Evolutionary conservation across 1,140 invertebrate genomes (phyloP), one percentile per base, ranked within the genome.

Genomic region (Heliconius eleuchia): DNA sequence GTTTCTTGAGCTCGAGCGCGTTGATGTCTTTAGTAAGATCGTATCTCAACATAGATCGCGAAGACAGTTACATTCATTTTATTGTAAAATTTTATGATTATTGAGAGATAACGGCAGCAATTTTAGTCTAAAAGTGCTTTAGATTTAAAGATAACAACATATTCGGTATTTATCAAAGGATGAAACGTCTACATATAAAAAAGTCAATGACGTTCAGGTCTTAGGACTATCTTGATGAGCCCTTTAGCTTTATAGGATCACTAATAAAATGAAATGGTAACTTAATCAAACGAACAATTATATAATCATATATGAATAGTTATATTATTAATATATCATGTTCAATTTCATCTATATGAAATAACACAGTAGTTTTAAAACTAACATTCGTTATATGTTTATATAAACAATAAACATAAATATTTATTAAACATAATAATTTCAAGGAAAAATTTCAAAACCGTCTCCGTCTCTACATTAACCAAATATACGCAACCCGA

Each of bases 1-100:
- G 60, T 30, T 66, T 57, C 55, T 66, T 30, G 11, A 11, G 60
- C 46, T 75, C 60, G 66, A 74, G 46, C 78, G 78, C 78, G 78
- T 80, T 80, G 78, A 80, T 72, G 78, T 80, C 78, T 80, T 80
- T 74, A 72, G 46, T 80, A 72, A 66, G 60, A 66, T 66, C 60
- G 23, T 60, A 77, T 71, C 75, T 71, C 27, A 66, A 30, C 27
- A 66, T 30, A 30, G 27, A 66, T 66, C 9, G 60, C 4, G 60
- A 57, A 57, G 60, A 66, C 11, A 13, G 60, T 66, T 66, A 66
- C 60, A 66, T 66, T 66, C 23, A 66, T 66, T 66, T 66, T 66
- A 66, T 66, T 66, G 60, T 66, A 27, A 66, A 60, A 30, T n/a
- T 66, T 66, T 66, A 66, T 66, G 60, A 66, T 66, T 66, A 66